These are phyloP conservation scores for Smutsia gigantea DNA, from an alignment of 2,797 vertebrate genomes.

Conservation along the genomic window DNA sequence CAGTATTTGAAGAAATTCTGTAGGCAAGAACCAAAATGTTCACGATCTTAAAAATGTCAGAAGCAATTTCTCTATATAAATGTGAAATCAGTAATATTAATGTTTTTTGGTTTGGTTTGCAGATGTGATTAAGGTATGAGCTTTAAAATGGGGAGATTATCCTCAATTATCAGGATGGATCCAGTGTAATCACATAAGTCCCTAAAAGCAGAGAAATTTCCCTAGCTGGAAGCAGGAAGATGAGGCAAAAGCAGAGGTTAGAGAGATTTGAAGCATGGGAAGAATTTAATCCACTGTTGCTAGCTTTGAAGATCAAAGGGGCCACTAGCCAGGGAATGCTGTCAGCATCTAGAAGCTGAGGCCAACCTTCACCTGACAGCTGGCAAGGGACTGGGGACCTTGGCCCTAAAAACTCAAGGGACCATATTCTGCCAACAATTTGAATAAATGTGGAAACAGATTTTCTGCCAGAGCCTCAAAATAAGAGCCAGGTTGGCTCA, in stretches of 20 bases:
- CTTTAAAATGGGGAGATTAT: neutral
- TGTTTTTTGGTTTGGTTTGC: neutral
- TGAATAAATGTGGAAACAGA: neutral
- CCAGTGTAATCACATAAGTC: neutral
- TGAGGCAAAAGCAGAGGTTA: neutral
- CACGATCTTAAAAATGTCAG: neutral
- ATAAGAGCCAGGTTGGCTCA: neutral
- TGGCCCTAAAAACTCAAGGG: neutral
- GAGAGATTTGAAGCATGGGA: neutral
- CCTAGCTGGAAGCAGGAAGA: neutral
- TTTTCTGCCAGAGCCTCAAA: neutral
- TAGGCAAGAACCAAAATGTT: slow-evolving; percentile 23
- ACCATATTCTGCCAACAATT: neutral
- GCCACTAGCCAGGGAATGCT: neutral
- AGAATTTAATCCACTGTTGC: neutral
- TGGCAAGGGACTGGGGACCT: too few relatives aligned
- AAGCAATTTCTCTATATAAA: slow-evolving; percentile 3
- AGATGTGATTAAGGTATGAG: neutral
- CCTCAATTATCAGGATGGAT: neutral
- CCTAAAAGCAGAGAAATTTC: neutral
- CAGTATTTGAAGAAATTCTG: slow-evolving; percentile 26
- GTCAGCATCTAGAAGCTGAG: neutral
- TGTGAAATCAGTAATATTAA: neutral
- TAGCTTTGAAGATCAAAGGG: neutral
- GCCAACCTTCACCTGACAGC: neutral